Evolutionary conservation across 2,797 vertebrate species (phyloP), one percentile per base, ranked within the genome.

Genomic region (Merluccius polli): DNA sequence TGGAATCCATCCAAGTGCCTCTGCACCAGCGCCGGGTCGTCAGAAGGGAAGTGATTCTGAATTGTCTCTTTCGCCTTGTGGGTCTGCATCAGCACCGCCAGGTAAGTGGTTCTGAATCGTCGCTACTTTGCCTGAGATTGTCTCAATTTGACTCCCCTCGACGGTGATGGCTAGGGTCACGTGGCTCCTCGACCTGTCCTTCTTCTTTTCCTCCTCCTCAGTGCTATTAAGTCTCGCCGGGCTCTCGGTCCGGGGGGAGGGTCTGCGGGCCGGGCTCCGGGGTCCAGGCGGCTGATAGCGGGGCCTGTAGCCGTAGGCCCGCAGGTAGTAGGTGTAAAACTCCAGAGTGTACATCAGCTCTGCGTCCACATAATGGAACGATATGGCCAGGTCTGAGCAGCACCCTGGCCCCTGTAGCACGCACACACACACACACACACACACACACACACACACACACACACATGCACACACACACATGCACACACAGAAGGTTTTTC

Each of bases 321-420:
- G 87, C 75, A 95, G 89, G 78, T 92, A 91, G 81, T 92, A 94
- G n/a, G 93, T 90, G 83, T 92, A 93, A 79, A 94, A 94, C 87
- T 94, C 93, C 83, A 93, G 87, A 0, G 33, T 82, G 86, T 94
- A 92, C 93, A 94, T 93, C 73, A 94, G 79, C 76, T 92, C 89
- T n/a, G 91, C 78, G 18, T 89, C 89, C 31, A 94, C 90, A 8
- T 94, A 94, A 85, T 94, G 93, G 86, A 94, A 95, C 0, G 95
- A 96, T 5, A 95, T 89, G 0, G 95, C 92, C 77, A 95, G 87
- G 86, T 94, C 92, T 29, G 94, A 95, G 88, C 93, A 94, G 87
- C 93, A 93, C 81, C 93, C 93, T 3, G 94, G 90, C 74, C 92
- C 89, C 94, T 95, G 81, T 3, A 74, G 71, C 84, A 32, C 44